These are phyloP conservation scores for Agonopterix subpropinquella DNA, from an alignment of 2,888 invertebrate genomes.

Conservation along the genomic window DNA sequence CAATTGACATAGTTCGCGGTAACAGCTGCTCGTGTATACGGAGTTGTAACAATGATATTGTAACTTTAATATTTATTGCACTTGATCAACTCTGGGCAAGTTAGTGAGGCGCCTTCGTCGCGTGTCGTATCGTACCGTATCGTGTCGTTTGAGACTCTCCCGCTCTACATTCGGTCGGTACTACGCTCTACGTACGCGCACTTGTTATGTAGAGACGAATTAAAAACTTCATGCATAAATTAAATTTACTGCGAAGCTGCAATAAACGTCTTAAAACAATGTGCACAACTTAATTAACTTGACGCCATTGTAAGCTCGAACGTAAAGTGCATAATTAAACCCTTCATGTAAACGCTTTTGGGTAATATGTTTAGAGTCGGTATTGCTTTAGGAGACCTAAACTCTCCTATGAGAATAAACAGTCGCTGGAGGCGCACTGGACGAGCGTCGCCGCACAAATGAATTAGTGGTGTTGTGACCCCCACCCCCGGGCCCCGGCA, in stretches of 20 bases:
- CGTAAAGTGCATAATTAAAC: slow-evolving; percentile 68
- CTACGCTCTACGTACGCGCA: slow-evolving; percentile 16
- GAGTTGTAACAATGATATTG: slow-evolving; percentile 67
- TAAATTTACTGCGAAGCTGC: slow-evolving; percentile 40
- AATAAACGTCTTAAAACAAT: slow-evolving; percentile 59
- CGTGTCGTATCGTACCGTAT: too few species aligned
- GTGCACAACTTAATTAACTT: slow-evolving; percentile 66
- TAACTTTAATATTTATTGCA: slow-evolving; percentile 73
- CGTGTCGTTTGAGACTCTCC: too few species aligned
- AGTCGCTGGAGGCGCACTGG: slow-evolving; percentile 49
- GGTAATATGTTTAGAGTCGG: slow-evolving; percentile 69
- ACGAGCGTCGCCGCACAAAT: slow-evolving; percentile 60
- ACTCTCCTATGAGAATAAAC: slow-evolving; percentile 73
- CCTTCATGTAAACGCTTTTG: slow-evolving; percentile 66
- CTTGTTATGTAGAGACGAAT: slow-evolving; percentile 30
- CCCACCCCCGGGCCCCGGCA: slow-evolving; percentile 17
- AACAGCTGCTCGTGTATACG: slow-evolving; percentile 51
- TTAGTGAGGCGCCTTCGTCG: slow-evolving; percentile 32
- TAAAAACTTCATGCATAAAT: slow-evolving; percentile 60
- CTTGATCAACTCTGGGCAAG: slow-evolving; percentile 58
- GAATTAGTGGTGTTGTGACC: slow-evolving; percentile 60
- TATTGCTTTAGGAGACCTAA: slow-evolving; percentile 71
- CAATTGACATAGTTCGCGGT: slow-evolving; percentile 64
- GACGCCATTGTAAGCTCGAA: slow-evolving; percentile 61
- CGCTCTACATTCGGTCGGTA: background rate